Conservation (phyloP, 1,140 invertebrate genomes). For the Pristionchus pacificus region DNA sequence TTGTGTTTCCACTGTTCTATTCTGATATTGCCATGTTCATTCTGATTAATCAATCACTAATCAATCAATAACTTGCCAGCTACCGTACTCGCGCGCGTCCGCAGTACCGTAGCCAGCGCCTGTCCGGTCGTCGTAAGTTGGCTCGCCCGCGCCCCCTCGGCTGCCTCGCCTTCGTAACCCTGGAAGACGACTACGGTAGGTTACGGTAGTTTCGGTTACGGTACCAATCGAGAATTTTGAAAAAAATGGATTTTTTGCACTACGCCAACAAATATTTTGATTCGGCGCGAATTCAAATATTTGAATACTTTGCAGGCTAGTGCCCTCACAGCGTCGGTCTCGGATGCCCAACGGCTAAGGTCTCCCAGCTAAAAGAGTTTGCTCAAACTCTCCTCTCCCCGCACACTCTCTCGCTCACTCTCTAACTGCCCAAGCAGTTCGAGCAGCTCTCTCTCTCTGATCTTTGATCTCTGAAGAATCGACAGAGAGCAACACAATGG, state of each 20-base stretch:
- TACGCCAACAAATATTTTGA: no score
- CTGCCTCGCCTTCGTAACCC: neutral
- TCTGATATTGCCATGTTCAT: no score
- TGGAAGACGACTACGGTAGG: neutral
- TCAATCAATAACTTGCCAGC: no score
- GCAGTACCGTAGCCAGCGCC: neutral
- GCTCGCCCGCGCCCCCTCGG: neutral
- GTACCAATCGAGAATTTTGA: no score
- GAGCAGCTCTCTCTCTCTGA: constrained; percentile 28
- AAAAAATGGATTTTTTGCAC: no score
- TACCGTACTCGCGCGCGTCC: constrained; percentile 1
- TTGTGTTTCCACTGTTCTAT: no score
- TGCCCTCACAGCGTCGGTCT: neutral
- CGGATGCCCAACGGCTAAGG: neutral
- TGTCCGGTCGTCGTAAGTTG: neutral
- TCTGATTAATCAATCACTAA: no score
- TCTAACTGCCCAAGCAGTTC: no score
- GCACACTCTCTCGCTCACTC: no score
- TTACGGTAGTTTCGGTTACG: neutral
- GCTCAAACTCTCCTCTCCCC: no score
- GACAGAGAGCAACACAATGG: no score
- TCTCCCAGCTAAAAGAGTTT: constrained; percentile 35
- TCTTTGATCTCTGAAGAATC: constrained; percentile 63
- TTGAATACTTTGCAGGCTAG: neutral
- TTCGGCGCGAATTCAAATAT: no score